A percentile compares a stretch with the other conserved stretches of the same genome.
These are phyloP conservation scores for Pica pica DNA, from an alignment of 2,113 vertebrate species.

Conservation along the genomic window DNA sequence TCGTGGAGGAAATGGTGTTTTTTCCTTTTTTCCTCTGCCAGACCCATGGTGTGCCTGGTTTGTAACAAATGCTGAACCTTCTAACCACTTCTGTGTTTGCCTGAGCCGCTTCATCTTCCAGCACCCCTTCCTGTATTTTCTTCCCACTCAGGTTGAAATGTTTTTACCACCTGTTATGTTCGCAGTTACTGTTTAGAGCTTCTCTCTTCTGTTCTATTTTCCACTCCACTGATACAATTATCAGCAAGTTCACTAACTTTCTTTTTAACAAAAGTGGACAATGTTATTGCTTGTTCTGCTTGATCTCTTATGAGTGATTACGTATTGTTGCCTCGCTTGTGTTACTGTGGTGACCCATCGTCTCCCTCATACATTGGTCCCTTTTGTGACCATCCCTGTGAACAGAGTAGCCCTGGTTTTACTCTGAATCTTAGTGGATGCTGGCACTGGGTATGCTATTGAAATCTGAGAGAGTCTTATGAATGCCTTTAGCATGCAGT, in stretches of 20 bases:
- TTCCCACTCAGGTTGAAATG: not conserved
- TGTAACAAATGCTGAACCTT: accelerated
- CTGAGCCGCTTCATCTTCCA: not conserved
- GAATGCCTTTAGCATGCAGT: accelerated
- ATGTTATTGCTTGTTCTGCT: not conserved
- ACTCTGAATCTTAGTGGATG: not conserved
- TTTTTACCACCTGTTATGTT: not conserved
- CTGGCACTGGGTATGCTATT: not conserved
- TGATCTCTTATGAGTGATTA: not conserved
- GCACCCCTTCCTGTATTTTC: not conserved
- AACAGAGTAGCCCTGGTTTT: not conserved
- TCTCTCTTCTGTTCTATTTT: not conserved
- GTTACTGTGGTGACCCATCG: not conserved
- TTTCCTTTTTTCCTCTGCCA: not conserved
- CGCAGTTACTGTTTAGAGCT: not conserved
- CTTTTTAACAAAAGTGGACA: not conserved
- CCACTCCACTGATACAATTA: not conserved
- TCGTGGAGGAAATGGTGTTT: not conserved
- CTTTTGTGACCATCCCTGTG: not conserved
- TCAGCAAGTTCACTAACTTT: not conserved
- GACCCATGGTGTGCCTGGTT: not conserved
- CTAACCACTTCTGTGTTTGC: not conserved
- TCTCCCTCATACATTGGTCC: not conserved
- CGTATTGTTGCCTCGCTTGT: not conserved
- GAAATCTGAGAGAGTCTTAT: not conserved